Conservation (phyloP, 2,113 vertebrate species). For the Coptodon rendalli region DNA sequence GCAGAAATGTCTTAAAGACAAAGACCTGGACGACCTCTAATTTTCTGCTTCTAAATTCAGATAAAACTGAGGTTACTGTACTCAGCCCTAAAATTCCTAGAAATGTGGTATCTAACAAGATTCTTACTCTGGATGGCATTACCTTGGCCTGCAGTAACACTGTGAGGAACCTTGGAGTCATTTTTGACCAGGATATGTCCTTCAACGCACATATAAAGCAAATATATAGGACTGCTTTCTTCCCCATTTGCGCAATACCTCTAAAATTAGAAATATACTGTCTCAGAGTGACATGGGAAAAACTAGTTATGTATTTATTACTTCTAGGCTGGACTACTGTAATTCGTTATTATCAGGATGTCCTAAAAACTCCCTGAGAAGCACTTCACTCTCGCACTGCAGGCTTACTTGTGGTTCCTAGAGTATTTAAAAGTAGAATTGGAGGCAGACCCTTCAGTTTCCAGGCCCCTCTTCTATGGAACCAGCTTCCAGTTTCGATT, state of each 20-base stretch:
- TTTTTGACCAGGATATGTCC: not conserved
- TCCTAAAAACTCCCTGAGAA: not conserved
- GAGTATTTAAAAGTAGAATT: not conserved
- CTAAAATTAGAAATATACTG: not conserved
- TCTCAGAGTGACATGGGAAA: not conserved
- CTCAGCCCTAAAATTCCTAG: not conserved
- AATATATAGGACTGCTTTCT: not conserved
- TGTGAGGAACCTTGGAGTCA: not conserved
- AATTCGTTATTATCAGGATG: not conserved
- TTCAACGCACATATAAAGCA: not conserved
- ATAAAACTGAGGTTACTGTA: not conserved
- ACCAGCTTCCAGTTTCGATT: not conserved
- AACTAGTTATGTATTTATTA: not conserved
- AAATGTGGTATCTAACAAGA: not conserved
- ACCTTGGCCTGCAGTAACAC: not conserved
- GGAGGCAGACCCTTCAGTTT: not conserved
- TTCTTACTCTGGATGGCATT: not conserved
- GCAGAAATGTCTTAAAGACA: not conserved
- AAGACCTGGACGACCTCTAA: not conserved
- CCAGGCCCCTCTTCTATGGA: not conserved
- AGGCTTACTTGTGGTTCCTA: not conserved
- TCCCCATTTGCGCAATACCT: not conserved
- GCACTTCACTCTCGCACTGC: fast-evolving
- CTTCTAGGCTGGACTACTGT: not conserved
- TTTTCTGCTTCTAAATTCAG: not conserved